Base-by-base conservation (phyloP, 2,113 vertebrate genomes). In the Maylandia zebra region DNA sequence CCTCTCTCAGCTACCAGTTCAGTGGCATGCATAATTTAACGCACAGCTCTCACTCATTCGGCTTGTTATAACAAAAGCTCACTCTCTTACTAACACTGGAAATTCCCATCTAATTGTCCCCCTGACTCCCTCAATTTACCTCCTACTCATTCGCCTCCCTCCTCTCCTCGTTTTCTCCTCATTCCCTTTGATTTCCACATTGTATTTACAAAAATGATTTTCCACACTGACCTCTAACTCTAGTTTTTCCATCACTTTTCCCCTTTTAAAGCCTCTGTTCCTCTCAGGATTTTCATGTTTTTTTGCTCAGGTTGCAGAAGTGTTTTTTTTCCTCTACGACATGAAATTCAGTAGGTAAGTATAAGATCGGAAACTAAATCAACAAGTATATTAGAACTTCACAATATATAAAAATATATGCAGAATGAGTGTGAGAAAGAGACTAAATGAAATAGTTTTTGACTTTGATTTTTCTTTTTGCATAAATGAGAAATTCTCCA, bases 21-120 rank as follows among this genome's bases (percentile, higher is more conserved):
- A 83, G 16, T 17, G 9, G 7, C 34, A 32, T 17, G 24, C 9
- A 17, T 1, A 30, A 24, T 45, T n/a, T 38, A 71, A 16, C 14
- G 48, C 76, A n/a, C 32, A 3, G 22, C 88, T 90, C 90, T 91
- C 89, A 13, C 74, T 91, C 79, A 76, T 64, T 53, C 45, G 3
- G 45, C 27, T 71, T 88, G 78, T 64, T 85, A 41, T 66, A 90
- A 89, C 91, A 87, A 84, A 92, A 88, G 71, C 87, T 83, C 55
- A 3, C 86, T 89, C 90, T 53, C 87, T 92, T 91, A 83, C 90
- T 88, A 90, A 95, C 93, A 90, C 71, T 95, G 93, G 91, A 94
- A 93, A 95, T 93, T 90, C 89, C 94, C 93, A 41, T 89, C 93
- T 92, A 94, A 94, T 95, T 93, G 90, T 84, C 90, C 83, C 90